Base-by-base conservation (phyloP, 2,888 invertebrate species). In the Saturnia pavonia region DNA sequence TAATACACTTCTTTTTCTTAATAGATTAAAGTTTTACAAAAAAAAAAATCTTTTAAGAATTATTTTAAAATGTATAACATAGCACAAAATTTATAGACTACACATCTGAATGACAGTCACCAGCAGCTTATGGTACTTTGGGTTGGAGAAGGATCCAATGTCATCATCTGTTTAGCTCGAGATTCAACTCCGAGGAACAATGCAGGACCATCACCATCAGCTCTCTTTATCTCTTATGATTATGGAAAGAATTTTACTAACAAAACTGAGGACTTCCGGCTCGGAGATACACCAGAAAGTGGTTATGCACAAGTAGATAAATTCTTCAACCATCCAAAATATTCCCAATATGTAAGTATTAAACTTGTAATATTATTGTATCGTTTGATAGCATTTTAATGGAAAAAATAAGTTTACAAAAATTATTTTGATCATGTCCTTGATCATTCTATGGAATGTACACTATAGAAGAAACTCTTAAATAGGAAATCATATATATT, bases 61-160 rank as follows among this genome's bases (percentile, higher is more conserved):
- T 34, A 34, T 34, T 51, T 27, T 48, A 19, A 19, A 48, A 19
- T n/a, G 1, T 68, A n/a, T 48, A 34, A 65, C 40, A 40, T 68
- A 19, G 7, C 14, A 54, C 54, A 72, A 75, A 75, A 77, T 75
- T 71, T 91, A 92, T 94, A 98, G 98, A 95, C 96, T 70, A 96
- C 95, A 75, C 93, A 95, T 72, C 94, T 98, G 34, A 97, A 98
- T 90, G 98, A 98, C 90, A 96, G 96, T 75, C 98, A 98, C 85
- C 97, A 97, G 82, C 97, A 98, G 85, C 90, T 98, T 81, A 97
- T 98, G 95, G 97, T 98, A 14, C 97, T 98, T 88, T 98, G 98
- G 98, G 97, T 98, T 16, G 98, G 98, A 42, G 97, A 97, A 87
- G 96, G 96, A 27, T 97, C 97, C 73, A 96, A 97, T 89, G 97